A percentile compares a stretch with the other conserved stretches of the same genome.
Conservation (phyloP, 2,113 vertebrate species). For the Salminus brasiliensis region DNA sequence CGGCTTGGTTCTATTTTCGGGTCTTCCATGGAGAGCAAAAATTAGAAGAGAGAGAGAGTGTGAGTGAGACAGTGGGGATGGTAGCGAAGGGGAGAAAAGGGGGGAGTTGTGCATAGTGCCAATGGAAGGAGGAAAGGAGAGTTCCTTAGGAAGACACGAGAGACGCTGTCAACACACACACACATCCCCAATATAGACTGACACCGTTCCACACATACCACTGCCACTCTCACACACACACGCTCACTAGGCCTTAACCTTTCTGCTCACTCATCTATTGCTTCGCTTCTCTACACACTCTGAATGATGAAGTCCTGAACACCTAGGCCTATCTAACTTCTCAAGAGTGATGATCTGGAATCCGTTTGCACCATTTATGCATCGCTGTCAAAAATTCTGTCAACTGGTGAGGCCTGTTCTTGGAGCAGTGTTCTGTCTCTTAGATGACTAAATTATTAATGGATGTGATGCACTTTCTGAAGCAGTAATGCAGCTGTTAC, state of each 20-base stretch:
- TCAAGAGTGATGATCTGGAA: neutral
- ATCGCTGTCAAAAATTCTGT: too few species aligned
- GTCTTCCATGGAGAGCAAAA: slow-evolving; percentile 5
- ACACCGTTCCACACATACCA: slow-evolving; percentile 69
- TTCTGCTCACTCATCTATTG: slow-evolving; percentile 55
- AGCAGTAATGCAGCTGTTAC: too few species aligned
- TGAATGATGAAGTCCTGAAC: neutral
- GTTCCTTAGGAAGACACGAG: slow-evolving; percentile 68
- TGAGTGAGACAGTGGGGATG: slow-evolving; percentile 32
- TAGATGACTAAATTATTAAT: too few species aligned
- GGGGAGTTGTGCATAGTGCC: neutral
- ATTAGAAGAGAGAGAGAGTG: slow-evolving; percentile 16
- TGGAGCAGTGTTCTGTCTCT: too few species aligned
- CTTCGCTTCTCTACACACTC: neutral
- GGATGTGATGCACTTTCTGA: too few species aligned
- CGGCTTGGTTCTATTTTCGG: slow-evolving; percentile 1
- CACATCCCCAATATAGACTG: slow-evolving; percentile 67
- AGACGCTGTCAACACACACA: slow-evolving; percentile 66
- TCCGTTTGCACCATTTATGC: too few species aligned
- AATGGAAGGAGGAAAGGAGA: slow-evolving; percentile 65
- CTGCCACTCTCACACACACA: slow-evolving; percentile 28
- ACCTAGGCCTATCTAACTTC: too few species aligned
- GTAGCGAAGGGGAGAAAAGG: neutral
- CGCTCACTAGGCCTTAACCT: slow-evolving; percentile 28
- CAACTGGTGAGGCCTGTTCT: too few species aligned